These are phyloP conservation scores for Phoeniculus purpureus DNA, from an alignment of 2,797 vertebrate genomes.

Conservation along the genomic window DNA sequence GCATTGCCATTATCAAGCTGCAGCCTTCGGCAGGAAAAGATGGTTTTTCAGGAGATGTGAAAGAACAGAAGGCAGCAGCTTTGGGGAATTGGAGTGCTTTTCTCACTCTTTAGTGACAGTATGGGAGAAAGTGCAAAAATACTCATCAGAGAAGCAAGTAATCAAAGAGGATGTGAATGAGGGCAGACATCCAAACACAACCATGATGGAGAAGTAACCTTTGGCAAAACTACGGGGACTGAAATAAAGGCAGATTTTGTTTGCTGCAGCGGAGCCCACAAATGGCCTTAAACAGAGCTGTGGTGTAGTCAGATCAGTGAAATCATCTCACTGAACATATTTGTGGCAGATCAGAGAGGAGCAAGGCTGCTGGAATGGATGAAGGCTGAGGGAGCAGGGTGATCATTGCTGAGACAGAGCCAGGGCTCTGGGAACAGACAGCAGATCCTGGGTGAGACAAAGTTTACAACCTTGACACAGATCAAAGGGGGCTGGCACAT, in stretches of 20 bases:
- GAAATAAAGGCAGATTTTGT: background rate
- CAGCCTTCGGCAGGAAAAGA: background rate
- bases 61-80: background rate
- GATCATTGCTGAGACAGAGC: fast-evolving
- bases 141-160: background rate
- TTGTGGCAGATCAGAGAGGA: background rate
- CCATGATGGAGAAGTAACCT: fast-evolving
- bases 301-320: background rate
- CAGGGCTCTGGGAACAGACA: background rate
- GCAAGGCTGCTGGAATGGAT: background rate
- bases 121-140: conserved; percentile 1
- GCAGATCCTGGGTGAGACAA: background rate
- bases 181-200: background rate
- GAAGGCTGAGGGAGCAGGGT: background rate
- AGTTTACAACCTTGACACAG: background rate
- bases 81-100: background rate
- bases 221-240: background rate
- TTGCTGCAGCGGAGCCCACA: background rate
- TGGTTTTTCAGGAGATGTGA: background rate
- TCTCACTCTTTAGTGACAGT: background rate
- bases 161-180: background rate
- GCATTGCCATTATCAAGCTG: background rate
- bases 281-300: background rate
- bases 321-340: fast-evolving
- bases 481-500: background rate